These are phyloP conservation scores for Spheniscus mendiculus DNA, from an alignment of 2,113 vertebrate genomes.

Conservation along the genomic window DNA sequence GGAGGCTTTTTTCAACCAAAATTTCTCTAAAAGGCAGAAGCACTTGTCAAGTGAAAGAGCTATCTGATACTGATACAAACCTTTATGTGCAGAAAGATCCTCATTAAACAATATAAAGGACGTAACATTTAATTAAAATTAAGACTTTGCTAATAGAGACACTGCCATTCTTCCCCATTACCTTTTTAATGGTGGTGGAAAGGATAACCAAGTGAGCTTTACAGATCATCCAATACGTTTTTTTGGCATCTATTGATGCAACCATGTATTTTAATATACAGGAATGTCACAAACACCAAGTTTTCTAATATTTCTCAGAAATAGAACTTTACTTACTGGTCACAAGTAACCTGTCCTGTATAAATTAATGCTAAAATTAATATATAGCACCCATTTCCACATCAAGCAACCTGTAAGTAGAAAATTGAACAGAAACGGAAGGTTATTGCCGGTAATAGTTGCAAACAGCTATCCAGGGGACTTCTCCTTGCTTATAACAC, in stretches of 20 bases:
- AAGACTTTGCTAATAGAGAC: background rate
- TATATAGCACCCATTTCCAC: background rate
- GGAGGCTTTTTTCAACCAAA: background rate
- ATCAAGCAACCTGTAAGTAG: background rate
- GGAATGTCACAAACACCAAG: background rate
- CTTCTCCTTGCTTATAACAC: background rate
- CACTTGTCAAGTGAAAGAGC: background rate
- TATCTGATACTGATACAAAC: background rate
- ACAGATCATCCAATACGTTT: background rate
- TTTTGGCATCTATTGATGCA: background rate
- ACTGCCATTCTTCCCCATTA: background rate
- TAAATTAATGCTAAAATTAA: background rate
- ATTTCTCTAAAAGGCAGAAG: background rate
- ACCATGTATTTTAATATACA: background rate
- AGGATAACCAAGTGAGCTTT: background rate
- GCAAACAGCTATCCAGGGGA: background rate
- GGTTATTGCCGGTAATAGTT: background rate
- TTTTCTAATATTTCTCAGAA: background rate
- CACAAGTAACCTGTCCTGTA: background rate
- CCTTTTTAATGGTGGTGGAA: background rate
- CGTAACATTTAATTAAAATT: background rate
- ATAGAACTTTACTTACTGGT: background rate
- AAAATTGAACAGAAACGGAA: constrained; percentile 6
- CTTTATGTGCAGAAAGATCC: background rate
- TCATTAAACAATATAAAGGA: background rate